phyloP scores from a whole-genome alignment of 2,888 invertebrate species.

The Noctua fimbriata region DNA sequence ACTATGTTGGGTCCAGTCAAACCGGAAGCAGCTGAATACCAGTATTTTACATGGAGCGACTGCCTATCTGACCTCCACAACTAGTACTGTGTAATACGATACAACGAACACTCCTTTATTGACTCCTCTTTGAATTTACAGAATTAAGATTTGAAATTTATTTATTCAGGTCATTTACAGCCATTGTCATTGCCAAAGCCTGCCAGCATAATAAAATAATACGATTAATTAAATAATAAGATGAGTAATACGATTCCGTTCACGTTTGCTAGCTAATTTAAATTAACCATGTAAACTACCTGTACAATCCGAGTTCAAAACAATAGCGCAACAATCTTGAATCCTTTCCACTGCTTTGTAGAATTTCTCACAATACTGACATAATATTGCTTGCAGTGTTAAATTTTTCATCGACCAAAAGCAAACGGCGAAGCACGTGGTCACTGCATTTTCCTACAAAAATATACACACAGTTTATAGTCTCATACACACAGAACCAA shows the following conservation, averaged over 20 bases:
- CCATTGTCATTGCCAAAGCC: too few relatives aligned
- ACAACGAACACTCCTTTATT: too few relatives aligned
- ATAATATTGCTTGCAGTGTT: conserved; percentile 15
- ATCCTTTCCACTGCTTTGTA: conserved; percentile 20
- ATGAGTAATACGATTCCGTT: too few relatives aligned
- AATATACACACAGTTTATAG: not conserved
- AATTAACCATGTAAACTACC: not conserved
- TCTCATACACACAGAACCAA: not conserved
- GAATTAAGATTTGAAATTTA: too few relatives aligned
- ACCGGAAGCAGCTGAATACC: too few relatives aligned
- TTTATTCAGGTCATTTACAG: too few relatives aligned
- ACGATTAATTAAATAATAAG: not conserved
- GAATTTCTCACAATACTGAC: conserved; percentile 33
- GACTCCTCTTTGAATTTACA: too few relatives aligned
- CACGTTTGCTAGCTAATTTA: not conserved
- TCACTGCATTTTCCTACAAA: conserved; percentile 1
- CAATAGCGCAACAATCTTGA: conserved; percentile 23
- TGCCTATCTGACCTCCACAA: too few relatives aligned
- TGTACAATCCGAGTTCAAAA: conserved; percentile 22
- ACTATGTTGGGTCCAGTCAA: too few relatives aligned
- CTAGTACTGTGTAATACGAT: too few relatives aligned
- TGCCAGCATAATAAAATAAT: too few relatives aligned
- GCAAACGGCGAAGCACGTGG: not conserved
- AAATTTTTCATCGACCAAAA: conserved; percentile 23
- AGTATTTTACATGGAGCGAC: too few relatives aligned